phyloP scores from a whole-genome alignment of 2,797 vertebrate genomes.

The Taeniopygia guttata region DNA sequence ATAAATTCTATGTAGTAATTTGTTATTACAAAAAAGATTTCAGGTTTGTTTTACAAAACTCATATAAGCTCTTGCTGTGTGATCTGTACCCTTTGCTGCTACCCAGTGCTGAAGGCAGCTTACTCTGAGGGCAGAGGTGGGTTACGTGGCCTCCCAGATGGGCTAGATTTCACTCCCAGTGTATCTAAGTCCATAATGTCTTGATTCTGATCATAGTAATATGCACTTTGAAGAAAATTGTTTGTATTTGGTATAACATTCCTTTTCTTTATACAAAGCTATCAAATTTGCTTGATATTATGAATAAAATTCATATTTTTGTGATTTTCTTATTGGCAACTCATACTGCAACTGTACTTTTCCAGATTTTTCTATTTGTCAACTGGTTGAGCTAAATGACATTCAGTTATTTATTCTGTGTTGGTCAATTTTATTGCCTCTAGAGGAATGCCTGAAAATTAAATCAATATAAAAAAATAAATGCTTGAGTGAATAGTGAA shows the following conservation, averaged over 20 bases:
- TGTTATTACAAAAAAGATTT: not conserved
- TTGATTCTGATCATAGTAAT: not conserved
- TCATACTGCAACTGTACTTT: not conserved
- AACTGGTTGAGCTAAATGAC: not conserved
- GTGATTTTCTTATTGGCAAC: not conserved
- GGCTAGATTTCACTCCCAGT: not conserved
- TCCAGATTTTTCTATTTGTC: not conserved
- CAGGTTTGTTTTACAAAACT: not conserved
- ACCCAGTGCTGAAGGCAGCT: not conserved
- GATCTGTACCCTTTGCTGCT: not conserved
- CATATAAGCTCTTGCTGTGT: rapidly evolving
- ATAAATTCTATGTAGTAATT: not conserved
- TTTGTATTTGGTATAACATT: not conserved
- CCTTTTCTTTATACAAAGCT: not conserved
- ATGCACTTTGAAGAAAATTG: not conserved
- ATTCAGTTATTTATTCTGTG: not conserved
- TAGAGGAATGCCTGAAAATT: not conserved
- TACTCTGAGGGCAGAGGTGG: not conserved
- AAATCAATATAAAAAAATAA: not conserved
- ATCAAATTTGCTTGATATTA: not conserved
- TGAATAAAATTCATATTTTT: not conserved
- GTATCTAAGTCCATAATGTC: not conserved
- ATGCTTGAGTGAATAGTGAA: not conserved
- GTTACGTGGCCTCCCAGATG: not conserved
- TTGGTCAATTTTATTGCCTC: not conserved